Conservation (phyloP, 2,888 invertebrate genomes). For the Odontomyia ornata region DNA sequence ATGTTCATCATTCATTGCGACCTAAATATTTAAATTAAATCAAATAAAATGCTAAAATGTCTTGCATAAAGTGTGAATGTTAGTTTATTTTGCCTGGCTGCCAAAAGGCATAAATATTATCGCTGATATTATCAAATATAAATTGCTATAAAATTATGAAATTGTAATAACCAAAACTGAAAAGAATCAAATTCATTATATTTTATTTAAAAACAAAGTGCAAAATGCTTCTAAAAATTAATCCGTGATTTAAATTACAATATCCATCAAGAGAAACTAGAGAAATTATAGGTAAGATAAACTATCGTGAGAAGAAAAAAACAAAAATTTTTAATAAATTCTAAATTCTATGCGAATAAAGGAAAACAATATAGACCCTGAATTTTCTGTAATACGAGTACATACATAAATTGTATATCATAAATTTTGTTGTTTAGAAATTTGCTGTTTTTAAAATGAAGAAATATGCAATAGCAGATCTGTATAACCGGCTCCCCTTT, state of each 20-base stretch:
- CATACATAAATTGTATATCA: not conserved
- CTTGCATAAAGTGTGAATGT: not conserved
- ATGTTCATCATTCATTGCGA: not conserved
- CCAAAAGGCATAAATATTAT: not conserved
- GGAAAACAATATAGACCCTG: not conserved
- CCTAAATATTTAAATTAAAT: not conserved
- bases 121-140: not conserved
- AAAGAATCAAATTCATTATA: not conserved
- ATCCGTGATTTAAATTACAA: not conserved
- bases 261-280: not conserved
- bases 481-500: not conserved
- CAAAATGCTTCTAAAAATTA: not conserved
- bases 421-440: not conserved
- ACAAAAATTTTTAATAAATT: not conserved
- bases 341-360: not conserved
- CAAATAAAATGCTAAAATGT: not conserved
- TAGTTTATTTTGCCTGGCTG: not conserved
- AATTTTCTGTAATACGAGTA: not conserved
- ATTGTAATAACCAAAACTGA: not conserved
- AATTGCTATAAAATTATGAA: not conserved
- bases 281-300: not conserved
- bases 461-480: not conserved
- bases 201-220: not conserved
- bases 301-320: not conserved
- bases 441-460: not conserved